Conservation (phyloP, 2,888 invertebrate species). For the Heliconius cydno region DNA sequence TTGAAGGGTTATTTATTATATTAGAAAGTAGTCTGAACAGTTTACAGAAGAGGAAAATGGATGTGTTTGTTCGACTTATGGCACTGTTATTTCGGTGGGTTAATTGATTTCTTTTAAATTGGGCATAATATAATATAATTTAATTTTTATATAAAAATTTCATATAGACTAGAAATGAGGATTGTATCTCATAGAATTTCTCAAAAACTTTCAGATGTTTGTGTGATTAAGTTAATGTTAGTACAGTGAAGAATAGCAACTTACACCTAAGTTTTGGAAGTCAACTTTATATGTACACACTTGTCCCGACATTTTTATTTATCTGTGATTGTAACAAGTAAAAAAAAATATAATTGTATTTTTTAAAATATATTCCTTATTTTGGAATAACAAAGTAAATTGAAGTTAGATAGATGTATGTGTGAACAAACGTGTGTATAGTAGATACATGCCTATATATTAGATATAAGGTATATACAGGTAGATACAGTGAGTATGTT, state of each 20-base stretch:
- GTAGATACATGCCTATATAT: slow-evolving; percentile 1
- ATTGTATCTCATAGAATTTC: neutral
- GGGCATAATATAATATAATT: neutral
- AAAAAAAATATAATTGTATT: neutral
- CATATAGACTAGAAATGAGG: slow-evolving; percentile 5
- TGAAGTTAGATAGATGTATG: neutral
- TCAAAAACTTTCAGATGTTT: neutral
- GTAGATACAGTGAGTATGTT: slow-evolving; percentile 1
- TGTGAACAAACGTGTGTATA: slow-evolving; percentile 10
- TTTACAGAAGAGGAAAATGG: neutral
- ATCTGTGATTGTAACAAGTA: neutral
- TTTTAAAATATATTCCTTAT: neutral
- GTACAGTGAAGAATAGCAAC: neutral
- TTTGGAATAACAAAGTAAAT: neutral
- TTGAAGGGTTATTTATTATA: neutral
- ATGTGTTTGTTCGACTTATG: slow-evolving; percentile 20
- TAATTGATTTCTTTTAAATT: neutral
- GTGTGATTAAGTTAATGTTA: neutral
- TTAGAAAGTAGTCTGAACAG: neutral
- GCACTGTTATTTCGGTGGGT: slow-evolving; percentile 34
- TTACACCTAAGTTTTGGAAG: slow-evolving; percentile 18
- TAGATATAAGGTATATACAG: slow-evolving; percentile 19
- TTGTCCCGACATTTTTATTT: neutral
- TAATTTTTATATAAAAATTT: neutral
- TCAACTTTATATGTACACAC: slow-evolving; percentile 11